These are phyloP conservation scores for Diplazon laetatorius DNA, from an alignment of 2,888 invertebrate genomes.

Conservation along the genomic window DNA sequence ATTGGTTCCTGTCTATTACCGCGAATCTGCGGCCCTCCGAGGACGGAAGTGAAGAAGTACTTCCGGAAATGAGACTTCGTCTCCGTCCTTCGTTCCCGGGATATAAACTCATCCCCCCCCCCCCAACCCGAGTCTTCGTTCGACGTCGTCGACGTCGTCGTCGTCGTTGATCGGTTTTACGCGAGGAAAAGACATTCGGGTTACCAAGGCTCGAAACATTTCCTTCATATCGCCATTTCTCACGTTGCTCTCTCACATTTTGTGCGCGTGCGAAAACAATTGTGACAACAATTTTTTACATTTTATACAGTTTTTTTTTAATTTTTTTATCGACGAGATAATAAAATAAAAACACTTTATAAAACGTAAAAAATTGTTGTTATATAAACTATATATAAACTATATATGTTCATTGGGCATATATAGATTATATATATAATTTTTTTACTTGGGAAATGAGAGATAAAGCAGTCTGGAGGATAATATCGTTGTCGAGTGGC, in stretches of 20 bases:
- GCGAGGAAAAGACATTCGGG: constrained; percentile 38
- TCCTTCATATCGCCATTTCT: constrained; percentile 10
- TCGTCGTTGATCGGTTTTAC: constrained; percentile 38
- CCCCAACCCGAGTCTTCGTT: no score
- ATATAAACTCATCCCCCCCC: constrained; percentile 18
- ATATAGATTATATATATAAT: no score
- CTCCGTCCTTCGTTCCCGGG: constrained; percentile 41
- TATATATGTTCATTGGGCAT: no score
- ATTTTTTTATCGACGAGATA: neutral
- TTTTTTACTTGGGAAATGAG: no score
- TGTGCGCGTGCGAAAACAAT: neutral
- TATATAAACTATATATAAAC: no score
- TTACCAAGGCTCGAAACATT: constrained; percentile 33
- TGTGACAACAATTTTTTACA: neutral
- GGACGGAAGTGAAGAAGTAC: constrained; percentile 72
- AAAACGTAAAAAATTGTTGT: no score
- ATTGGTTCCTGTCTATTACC: constrained; percentile 65
- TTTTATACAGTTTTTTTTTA: neutral
- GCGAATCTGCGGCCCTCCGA: constrained; percentile 49
- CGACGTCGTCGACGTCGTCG: constrained; percentile 18
- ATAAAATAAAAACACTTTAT: no score
- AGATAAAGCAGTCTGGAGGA: no score
- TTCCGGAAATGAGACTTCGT: constrained; percentile 79
- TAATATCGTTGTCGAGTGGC: no score
- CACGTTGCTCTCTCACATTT: neutral